Evolutionary conservation across 2,888 invertebrate genomes (phyloP).

Genomic region (Pyrrhia umbra): DNA sequence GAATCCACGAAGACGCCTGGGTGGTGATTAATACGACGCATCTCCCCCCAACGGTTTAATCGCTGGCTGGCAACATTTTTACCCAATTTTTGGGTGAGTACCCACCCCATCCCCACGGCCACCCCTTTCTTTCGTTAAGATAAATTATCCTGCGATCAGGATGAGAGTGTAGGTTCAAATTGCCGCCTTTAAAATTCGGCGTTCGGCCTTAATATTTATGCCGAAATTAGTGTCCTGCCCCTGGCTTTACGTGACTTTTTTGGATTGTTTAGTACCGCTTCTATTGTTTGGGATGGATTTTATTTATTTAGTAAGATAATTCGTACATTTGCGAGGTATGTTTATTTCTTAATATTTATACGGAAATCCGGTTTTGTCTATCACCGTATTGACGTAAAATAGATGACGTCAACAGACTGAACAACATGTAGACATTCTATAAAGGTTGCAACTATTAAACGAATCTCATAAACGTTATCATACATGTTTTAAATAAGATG

Average conservation of each 20-base stretch:
- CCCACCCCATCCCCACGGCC: constrained; percentile 75
- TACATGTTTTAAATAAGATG: background rate
- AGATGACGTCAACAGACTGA: background rate
- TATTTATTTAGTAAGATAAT: background rate
- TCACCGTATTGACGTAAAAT: background rate
- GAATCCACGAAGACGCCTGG: constrained; percentile 87
- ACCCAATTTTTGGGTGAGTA: constrained; percentile 88
- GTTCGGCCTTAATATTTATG: constrained; percentile 87
- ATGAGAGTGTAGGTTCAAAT: constrained; percentile 90
- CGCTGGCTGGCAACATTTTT: constrained; percentile 90
- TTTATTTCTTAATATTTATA: background rate
- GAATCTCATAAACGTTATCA: background rate
- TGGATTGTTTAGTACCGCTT: constrained; percentile 45
- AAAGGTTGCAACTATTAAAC: background rate
- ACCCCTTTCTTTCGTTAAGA: constrained; percentile 91
- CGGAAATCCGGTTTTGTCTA: background rate
- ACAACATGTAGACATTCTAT: background rate
- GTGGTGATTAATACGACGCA: constrained; percentile 91
- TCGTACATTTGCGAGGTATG: background rate
- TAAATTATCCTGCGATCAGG: constrained; percentile 90
- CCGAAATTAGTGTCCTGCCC: constrained; percentile 73
- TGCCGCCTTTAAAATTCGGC: constrained; percentile 89
- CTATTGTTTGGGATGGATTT: constrained; percentile 40
- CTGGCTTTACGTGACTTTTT: constrained; percentile 73
- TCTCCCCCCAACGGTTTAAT: constrained; percentile 89